phyloP scores from a whole-genome alignment of 2,797 vertebrate genomes.

The Rhinoraja longicauda region DNA sequence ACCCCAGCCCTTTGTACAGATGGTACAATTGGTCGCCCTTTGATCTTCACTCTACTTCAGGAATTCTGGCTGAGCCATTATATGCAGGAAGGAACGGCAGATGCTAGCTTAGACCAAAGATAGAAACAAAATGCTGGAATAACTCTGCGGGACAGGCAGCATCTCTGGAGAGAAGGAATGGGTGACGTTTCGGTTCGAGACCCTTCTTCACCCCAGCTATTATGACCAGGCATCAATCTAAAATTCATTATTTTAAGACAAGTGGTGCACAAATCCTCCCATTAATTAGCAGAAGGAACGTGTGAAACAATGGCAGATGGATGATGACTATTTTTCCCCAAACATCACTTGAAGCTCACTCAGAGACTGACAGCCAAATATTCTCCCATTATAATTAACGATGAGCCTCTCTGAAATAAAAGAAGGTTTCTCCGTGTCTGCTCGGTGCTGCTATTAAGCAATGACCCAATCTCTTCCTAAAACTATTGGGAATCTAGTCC shows the following conservation, averaged over 20 bases:
- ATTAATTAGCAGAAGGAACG: not conserved
- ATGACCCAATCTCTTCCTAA: not conserved
- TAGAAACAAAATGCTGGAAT: too few species aligned
- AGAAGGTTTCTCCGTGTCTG: not conserved
- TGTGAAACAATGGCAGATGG: not conserved
- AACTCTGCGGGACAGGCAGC: too few species aligned
- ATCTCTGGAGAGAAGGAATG: too few species aligned
- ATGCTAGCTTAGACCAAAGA: too few species aligned
- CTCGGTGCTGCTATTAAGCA: not conserved
- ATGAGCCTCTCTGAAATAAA: not conserved
- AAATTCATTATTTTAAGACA: constrained; percentile 4
- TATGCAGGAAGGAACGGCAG: too few species aligned
- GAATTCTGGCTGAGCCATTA: too few species aligned
- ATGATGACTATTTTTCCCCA: not conserved
- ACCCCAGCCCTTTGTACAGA: too few species aligned
- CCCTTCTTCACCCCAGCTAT: not conserved
- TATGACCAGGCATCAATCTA: not conserved
- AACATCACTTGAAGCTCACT: not conserved
- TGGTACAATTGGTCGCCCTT: not conserved
- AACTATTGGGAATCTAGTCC: not conserved
- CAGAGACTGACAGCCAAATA: not conserved
- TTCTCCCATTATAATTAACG: not conserved
- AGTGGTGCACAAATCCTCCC: not conserved
- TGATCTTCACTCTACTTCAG: not conserved
- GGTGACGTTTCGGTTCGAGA: too few species aligned